Base-by-base conservation (phyloP, 2,888 invertebrate genomes). In the Drosophila emarginata region DNA sequence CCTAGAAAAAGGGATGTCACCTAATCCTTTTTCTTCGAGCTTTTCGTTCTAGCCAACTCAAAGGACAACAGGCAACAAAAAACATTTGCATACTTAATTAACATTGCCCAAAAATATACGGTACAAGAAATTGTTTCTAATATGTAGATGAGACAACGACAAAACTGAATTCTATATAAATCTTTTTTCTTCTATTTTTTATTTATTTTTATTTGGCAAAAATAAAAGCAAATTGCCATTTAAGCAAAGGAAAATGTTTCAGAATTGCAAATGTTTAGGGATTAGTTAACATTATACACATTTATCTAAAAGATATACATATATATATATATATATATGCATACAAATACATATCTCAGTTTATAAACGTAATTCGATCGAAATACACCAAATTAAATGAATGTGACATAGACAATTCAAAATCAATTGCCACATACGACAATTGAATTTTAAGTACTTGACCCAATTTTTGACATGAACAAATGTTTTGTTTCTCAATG, bases 81-180 rank as follows among this genome's bases (percentile, higher is more conserved):
- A 61, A 69, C 72, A 77, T 88, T 86, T 86, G 80, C 88, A 88
- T 88, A 80, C 80, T 86, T 83, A 80, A 83, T 83, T 88, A 86
- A 83, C 45, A 80, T 83, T 82, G 68, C 61, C 68, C 63, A 51
- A 56, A 69, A 67, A 66, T 67, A 61, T 70, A 56, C 39, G 39
- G 7, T n/a, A 15, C 54, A 28, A 11, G 32, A 45, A 45, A 45
- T 45, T 45, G 53, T 53, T 53, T 53, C 53, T 26, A 53, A 53
- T 21, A 45, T 45, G 45, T 14, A 45, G 45, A 45, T 45, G 45
- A 45, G 45, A 32, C 21, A 11, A 21, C n/a, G 4, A 45, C 45
- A 40, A 66, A 60, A 9, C 28, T n/a, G 45, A 18, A 65, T 45
- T 45, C 45, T 45, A 2, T 5, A 45, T 4, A 39, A 40, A 60